Conservation (phyloP, 2,113 vertebrate genomes). For the Pachycephala philippinensis region DNA sequence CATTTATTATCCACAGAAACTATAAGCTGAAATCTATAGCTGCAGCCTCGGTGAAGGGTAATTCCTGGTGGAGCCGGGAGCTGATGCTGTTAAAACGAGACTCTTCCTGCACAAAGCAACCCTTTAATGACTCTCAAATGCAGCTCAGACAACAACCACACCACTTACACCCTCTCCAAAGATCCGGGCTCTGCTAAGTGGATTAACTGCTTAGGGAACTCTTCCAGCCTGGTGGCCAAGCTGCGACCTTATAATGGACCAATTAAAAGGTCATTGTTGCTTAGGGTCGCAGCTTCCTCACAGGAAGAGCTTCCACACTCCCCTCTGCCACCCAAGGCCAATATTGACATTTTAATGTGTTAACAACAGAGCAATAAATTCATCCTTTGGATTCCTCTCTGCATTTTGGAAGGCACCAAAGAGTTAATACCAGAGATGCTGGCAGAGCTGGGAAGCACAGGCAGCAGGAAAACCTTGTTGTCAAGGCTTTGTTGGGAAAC, state of each 20-base stretch:
- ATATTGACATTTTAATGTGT: neutral
- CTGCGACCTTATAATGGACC: neutral
- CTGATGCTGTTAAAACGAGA: neutral
- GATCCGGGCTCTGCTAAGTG: conserved; percentile 18
- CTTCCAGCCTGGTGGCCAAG: neutral
- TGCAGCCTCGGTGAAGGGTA: neutral
- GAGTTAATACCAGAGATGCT: neutral
- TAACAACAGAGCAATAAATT: neutral
- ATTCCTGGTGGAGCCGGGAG: neutral
- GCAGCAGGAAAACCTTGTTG: neutral
- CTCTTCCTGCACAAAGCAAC: conserved; percentile 17
- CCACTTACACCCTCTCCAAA: conserved; percentile 29
- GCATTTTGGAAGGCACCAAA: neutral
- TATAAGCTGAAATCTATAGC: conserved; percentile 21
- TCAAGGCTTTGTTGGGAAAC: neutral
- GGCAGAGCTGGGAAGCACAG: neutral
- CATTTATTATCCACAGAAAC: neutral
- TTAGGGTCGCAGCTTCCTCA: neutral
- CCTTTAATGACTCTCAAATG: conserved; percentile 41
- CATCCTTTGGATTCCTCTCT: neutral
- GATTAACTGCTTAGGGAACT: conserved; percentile 47
- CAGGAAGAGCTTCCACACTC: neutral
- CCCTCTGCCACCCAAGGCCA: neutral
- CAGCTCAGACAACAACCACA: neutral
- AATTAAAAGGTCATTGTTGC: conserved; percentile 32